A percentile compares a stretch with the other conserved stretches of the same genome.
phyloP scores from a whole-genome alignment of 2,888 invertebrate species.

The Tachina grossa region DNA sequence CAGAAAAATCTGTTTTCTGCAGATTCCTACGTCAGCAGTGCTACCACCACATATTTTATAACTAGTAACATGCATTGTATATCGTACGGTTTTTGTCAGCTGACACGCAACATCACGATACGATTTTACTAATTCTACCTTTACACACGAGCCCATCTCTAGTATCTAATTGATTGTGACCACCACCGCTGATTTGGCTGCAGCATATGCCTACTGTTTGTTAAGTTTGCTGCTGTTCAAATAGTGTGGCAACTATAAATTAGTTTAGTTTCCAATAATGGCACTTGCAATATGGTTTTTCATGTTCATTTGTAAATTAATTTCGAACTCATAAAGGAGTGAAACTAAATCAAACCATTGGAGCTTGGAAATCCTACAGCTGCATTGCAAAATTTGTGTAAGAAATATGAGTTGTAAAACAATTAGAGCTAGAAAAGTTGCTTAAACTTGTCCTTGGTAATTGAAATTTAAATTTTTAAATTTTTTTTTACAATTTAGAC shows the following conservation, averaged over 20 bases:
- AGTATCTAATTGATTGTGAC: slow-evolving; percentile 5
- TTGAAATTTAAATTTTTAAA: no score
- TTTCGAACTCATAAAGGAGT: neutral
- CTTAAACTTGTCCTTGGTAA: no score
- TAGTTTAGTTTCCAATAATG: slow-evolving; percentile 55
- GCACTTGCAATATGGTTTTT: slow-evolving; percentile 40
- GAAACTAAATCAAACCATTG: neutral
- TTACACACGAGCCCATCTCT: neutral
- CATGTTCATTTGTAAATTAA: slow-evolving; percentile 26
- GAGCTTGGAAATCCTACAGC: neutral
- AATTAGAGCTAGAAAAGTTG: no score
- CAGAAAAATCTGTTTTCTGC: no score
- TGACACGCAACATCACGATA: no score
- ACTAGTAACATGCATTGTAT: no score
- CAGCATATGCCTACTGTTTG: slow-evolving; percentile 33
- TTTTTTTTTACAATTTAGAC: no score
- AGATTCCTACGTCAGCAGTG: no score
- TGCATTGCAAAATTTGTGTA: neutral
- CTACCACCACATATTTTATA: no score
- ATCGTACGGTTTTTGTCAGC: no score
- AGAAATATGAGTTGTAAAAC: no score
- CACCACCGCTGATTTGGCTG: slow-evolving; percentile 1
- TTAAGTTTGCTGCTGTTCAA: slow-evolving; percentile 6
- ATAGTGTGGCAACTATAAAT: slow-evolving; percentile 63
- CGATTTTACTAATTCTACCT: no score